phyloP scores from a whole-genome alignment of 2,888 invertebrate genomes.

The Celastrina argiolus region DNA sequence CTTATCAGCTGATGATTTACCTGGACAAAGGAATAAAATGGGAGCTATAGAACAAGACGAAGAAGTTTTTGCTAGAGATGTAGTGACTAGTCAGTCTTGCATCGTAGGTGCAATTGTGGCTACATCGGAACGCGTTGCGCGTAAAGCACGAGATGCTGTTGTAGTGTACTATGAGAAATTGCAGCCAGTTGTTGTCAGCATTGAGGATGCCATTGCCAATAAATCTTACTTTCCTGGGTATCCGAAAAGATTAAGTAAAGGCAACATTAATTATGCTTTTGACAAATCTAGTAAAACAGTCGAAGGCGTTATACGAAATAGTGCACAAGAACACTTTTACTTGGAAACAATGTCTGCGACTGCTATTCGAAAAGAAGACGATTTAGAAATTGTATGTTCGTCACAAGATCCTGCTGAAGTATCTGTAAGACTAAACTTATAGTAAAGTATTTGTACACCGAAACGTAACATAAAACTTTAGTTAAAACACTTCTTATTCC shows the following conservation, averaged over 20 bases:
- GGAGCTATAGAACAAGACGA: slow-evolving; percentile 89
- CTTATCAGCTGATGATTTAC: slow-evolving; percentile 85
- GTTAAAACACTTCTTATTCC: slow-evolving; percentile 32
- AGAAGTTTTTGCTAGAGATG: slow-evolving; percentile 85
- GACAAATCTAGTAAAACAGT: slow-evolving; percentile 80
- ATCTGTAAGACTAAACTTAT: slow-evolving; percentile 62
- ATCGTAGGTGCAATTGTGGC: slow-evolving; percentile 88
- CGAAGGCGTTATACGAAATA: slow-evolving; percentile 83
- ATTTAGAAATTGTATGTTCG: slow-evolving; percentile 88
- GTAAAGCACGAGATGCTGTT: slow-evolving; percentile 87
- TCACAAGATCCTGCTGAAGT: slow-evolving; percentile 89
- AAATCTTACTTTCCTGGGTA: slow-evolving; percentile 81
- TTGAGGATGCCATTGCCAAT: slow-evolving; percentile 89
- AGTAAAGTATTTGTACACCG: neutral
- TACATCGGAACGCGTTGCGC: slow-evolving; percentile 85
- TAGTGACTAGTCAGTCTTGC: slow-evolving; percentile 88
- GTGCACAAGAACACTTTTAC: slow-evolving; percentile 95
- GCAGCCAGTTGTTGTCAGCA: slow-evolving; percentile 87
- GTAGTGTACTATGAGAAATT: slow-evolving; percentile 87
- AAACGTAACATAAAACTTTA: neutral
- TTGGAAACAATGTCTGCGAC: slow-evolving; percentile 85
- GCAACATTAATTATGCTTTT: slow-evolving; percentile 83
- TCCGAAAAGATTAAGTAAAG: slow-evolving; percentile 77
- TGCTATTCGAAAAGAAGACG: slow-evolving; percentile 85
- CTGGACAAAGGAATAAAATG: slow-evolving; percentile 79